These are phyloP conservation scores for Diplodus sargus DNA, from an alignment of 2,797 vertebrate genomes.

Conservation along the genomic window DNA sequence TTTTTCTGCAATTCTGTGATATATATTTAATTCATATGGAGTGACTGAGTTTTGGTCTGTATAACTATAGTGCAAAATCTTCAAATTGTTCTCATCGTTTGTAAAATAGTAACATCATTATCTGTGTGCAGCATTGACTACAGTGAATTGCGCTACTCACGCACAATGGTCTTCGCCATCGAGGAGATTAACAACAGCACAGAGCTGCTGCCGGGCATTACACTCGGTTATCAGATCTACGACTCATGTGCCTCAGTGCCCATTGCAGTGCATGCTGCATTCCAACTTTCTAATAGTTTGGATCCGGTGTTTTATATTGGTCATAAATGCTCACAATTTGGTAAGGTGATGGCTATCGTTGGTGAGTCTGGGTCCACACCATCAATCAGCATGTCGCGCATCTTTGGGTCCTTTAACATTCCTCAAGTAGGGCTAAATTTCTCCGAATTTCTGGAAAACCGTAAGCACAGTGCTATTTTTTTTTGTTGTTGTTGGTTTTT, in stretches of 20 bases:
- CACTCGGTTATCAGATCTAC: background rate
- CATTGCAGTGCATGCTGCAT: background rate
- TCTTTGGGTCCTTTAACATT: slow-evolving; percentile 57
- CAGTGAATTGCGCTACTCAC: background rate
- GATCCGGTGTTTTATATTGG: background rate
- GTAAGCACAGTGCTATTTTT: background rate
- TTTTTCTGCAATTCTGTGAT: no score
- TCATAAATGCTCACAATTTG: background rate
- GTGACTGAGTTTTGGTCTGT: background rate
- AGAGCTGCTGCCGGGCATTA: background rate
- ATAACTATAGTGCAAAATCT: background rate
- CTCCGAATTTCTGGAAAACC: background rate
- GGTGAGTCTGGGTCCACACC: background rate
- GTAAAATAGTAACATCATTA: background rate
- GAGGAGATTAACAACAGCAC: background rate
- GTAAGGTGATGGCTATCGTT: background rate
- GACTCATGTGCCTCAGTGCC: background rate
- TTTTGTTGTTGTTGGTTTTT: background rate
- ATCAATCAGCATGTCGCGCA: background rate
- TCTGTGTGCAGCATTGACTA: background rate
- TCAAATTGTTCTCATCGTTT: background rate
- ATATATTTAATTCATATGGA: background rate
- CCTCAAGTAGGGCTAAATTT: background rate
- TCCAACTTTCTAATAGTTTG: background rate
- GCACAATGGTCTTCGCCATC: background rate